Evolutionary conservation across 35 echinoderm and acorn worm genomes (phyloP).

Genomic region (Strongylocentrotus purpuratus): DNA sequence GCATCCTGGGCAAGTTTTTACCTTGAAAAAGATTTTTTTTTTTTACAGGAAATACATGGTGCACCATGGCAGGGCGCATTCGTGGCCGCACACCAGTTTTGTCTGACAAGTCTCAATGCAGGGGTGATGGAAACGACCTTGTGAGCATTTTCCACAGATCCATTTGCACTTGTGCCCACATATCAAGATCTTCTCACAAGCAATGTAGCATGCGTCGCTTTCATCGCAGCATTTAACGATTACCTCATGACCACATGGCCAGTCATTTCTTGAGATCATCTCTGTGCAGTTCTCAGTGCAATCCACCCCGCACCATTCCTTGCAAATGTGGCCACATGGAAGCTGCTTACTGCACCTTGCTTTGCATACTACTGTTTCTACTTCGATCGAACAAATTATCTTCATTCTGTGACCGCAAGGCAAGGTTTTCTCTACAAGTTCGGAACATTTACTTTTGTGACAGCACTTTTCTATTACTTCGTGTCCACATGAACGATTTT

Average conservation of each 20-base stretch:
- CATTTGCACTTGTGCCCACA: conserved; percentile 57
- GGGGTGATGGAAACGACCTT: not conserved
- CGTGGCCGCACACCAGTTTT: conserved; percentile 80
- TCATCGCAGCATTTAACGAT: conserved; percentile 61
- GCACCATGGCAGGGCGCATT: conserved; percentile 66
- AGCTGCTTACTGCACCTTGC: no score
- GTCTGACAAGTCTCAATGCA: conserved; percentile 61
- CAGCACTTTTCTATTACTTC: conserved; percentile 24
- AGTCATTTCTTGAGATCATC: conserved; percentile 20
- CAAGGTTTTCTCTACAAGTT: conserved; percentile 22
- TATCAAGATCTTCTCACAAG: no score
- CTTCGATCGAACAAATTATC: conserved; percentile 21
- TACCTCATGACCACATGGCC: conserved; percentile 79
- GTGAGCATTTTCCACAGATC: conserved; percentile 19
- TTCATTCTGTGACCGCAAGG: conserved; percentile 47
- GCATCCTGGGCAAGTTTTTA: conserved; percentile 35
- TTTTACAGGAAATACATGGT: conserved; percentile 77
- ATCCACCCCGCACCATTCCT: no score
- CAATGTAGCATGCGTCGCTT: conserved; percentile 38
- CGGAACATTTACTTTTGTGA: conserved; percentile 45
- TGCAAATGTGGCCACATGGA: no score
- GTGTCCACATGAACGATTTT: conserved; percentile 45
- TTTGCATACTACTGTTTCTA: no score
- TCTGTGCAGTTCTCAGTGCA: not conserved
- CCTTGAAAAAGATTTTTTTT: conserved; percentile 49